Conservation (phyloP, 2,797 vertebrate species). For the Phataginus tricuspis region DNA sequence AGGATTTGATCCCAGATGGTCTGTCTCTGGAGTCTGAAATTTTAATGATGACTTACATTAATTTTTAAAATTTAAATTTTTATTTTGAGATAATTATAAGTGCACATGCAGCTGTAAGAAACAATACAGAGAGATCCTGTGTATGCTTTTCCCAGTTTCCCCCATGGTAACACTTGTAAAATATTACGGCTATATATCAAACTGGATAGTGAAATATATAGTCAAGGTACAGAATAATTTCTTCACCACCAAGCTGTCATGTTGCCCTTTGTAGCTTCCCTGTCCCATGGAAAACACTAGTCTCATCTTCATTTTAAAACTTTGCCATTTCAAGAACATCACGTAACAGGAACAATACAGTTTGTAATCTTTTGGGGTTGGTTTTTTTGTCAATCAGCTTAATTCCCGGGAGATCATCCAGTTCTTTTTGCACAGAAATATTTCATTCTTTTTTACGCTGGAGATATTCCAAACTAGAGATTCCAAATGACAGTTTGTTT, state of each 20-base stretch:
- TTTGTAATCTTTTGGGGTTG: background rate
- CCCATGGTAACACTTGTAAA: background rate
- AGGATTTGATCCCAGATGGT: background rate
- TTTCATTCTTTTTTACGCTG: background rate
- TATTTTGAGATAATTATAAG: background rate
- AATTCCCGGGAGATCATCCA: background rate
- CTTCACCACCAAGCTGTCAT: background rate
- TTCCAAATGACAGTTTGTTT: background rate
- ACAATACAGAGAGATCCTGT: background rate
- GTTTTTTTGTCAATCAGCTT: background rate
- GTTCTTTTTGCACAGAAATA: background rate
- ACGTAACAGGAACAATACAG: background rate
- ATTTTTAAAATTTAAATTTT: background rate
- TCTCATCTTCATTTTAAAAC: background rate
- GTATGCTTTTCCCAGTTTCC: background rate
- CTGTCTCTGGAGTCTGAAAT: background rate
- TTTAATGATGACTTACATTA: background rate
- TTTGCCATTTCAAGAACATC: background rate
- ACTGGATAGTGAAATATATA: background rate
- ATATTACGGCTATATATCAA: background rate
- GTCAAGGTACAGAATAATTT: slow-evolving; percentile 20
- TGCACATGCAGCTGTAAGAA: background rate
- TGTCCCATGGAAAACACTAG: background rate
- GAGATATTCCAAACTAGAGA: background rate
- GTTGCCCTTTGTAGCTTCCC: background rate